Percentiles rank a stretch among this genome's conserved stretches.
phyloP scores from a whole-genome alignment of 2,888 invertebrate genomes.

The Colletes collaris region DNA sequence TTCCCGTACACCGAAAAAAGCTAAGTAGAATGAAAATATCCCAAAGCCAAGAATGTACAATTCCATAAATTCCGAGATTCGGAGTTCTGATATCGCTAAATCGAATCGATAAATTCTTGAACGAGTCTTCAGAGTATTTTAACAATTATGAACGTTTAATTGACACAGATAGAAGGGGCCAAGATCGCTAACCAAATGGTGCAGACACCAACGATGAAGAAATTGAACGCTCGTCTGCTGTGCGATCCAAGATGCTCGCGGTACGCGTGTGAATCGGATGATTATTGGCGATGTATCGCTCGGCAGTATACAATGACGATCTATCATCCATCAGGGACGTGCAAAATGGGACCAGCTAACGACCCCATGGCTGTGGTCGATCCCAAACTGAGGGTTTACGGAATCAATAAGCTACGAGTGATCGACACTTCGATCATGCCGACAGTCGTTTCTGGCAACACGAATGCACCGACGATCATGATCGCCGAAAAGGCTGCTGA shows the following conservation, averaged over 20 bases:
- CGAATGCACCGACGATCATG: constrained; percentile 93
- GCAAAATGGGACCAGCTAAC: constrained; percentile 89
- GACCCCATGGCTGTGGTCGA: constrained; percentile 78
- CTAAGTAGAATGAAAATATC: too few relatives aligned
- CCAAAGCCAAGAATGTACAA: too few relatives aligned
- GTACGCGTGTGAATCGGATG: constrained; percentile 1
- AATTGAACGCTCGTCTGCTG: constrained; percentile 35
- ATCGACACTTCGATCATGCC: constrained; percentile 95
- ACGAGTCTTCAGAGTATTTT: too few relatives aligned
- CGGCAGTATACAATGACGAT: constrained; percentile 91
- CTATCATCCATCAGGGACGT: constrained; percentile 92
- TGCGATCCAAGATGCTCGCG: constrained; percentile 23
- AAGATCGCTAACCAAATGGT: constrained; percentile 23
- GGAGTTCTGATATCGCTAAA: too few relatives aligned
- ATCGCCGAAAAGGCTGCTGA: constrained; percentile 93
- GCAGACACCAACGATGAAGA: constrained; percentile 18
- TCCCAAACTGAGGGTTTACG: constrained; percentile 84
- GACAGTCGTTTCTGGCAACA: constrained; percentile 90
- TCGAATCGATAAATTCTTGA: too few relatives aligned
- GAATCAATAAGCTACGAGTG: constrained; percentile 88
- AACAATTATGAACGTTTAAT: too few relatives aligned
- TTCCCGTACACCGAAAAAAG: too few relatives aligned
- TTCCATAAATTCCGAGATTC: too few relatives aligned
- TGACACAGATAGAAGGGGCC: constrained; percentile 39
- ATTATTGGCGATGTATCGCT: constrained; percentile 90